Conservation (phyloP, 2,797 vertebrate genomes). For the Alosa sapidissima region DNA sequence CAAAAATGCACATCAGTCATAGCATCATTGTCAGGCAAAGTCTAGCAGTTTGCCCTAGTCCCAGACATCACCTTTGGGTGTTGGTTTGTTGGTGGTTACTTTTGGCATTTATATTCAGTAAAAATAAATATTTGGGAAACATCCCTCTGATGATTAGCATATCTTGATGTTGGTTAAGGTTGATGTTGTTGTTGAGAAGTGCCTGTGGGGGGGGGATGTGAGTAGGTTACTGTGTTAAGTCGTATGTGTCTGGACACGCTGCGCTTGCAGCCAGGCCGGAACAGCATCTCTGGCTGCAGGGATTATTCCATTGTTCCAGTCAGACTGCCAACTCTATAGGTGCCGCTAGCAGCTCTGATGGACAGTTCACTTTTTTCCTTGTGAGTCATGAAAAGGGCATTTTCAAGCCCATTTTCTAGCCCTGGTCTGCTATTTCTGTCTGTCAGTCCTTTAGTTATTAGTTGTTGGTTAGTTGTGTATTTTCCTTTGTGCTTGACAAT, state of each 20-base stretch:
- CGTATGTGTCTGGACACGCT: constrained; percentile 61
- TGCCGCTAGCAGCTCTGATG: background rate
- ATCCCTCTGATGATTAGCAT: background rate
- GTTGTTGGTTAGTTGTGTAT: no score
- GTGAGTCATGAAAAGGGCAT: no score
- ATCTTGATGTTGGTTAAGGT: background rate
- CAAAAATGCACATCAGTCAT: constrained; percentile 2
- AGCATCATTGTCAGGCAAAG: background rate
- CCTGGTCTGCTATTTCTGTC: no score
- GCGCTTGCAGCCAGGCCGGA: constrained; percentile 46
- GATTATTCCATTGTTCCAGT: constrained; percentile 64
- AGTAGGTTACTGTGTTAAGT: constrained; percentile 66
- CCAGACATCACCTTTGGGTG: background rate
- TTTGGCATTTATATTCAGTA: background rate
- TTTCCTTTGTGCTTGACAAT: no score
- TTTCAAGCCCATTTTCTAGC: no score
- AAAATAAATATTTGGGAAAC: background rate
- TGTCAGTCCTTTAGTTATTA: no score
- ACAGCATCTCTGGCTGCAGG: constrained; percentile 51
- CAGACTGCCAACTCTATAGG: constrained; percentile 30
- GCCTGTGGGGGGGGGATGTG: constrained; percentile 26
- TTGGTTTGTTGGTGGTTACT: background rate
- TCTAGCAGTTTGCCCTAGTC: background rate
- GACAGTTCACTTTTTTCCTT: constrained; percentile 20
- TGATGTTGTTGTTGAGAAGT: background rate